phyloP scores from a whole-genome alignment of 2,888 invertebrate species.

The Xanthia togata region DNA sequence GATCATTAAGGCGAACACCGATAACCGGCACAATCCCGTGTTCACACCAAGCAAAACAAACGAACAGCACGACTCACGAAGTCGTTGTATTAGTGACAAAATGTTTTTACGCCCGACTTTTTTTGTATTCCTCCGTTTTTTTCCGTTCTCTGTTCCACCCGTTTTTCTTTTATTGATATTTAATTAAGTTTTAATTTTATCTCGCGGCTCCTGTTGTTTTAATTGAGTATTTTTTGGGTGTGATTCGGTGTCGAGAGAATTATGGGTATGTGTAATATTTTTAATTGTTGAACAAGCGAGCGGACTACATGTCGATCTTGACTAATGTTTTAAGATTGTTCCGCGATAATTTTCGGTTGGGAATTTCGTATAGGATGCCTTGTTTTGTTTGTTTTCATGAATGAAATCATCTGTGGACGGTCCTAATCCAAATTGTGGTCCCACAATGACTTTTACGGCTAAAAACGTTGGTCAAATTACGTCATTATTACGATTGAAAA shows the following conservation, averaged over 20 bases:
- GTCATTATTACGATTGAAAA: not conserved
- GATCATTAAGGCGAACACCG: slow-evolving; percentile 69
- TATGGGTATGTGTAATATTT: slow-evolving; percentile 73
- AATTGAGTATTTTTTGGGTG: slow-evolving; percentile 78
- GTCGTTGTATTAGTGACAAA: slow-evolving; percentile 80
- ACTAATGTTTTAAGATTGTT: slow-evolving; percentile 65
- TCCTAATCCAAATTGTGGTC: not conserved
- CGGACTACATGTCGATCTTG: slow-evolving; percentile 60
- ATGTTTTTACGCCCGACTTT: slow-evolving; percentile 80
- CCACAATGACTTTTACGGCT: not conserved
- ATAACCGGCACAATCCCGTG: slow-evolving; percentile 67
- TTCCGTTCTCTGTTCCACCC: slow-evolving; percentile 60
- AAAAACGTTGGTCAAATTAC: not conserved
- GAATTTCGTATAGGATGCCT: slow-evolving; percentile 40
- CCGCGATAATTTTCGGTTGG: slow-evolving; percentile 52
- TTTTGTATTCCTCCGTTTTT: slow-evolving; percentile 53
- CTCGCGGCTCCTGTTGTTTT: slow-evolving; percentile 83
- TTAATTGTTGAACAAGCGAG: slow-evolving; percentile 70
- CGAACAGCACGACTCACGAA: slow-evolving; percentile 65
- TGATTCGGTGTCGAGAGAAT: slow-evolving; percentile 75
- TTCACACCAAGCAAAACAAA: slow-evolving; percentile 68
- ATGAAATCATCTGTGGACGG: slow-evolving; percentile 19
- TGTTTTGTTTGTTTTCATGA: slow-evolving; percentile 45
- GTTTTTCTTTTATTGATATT: slow-evolving; percentile 82
- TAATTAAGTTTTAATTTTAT: slow-evolving; percentile 90